Evolutionary conservation across 2,797 vertebrate genomes (phyloP), one percentile per base, ranked within the genome.

Genomic region (Acanthiza pusilla): DNA sequence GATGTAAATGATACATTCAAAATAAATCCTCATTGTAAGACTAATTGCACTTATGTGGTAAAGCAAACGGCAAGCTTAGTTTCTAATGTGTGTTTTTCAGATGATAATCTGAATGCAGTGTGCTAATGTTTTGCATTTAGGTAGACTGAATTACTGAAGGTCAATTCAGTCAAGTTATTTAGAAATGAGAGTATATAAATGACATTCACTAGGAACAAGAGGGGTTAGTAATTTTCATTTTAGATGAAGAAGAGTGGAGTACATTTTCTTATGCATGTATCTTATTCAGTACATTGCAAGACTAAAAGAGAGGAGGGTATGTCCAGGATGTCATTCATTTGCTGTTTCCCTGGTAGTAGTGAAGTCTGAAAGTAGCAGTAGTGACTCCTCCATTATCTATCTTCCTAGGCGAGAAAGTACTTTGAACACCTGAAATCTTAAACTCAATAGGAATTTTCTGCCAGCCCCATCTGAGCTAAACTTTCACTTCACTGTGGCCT

Each of bases 81-180:
- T 92, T 90, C 36, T 72, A 92, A 71, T 51, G 48, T 36, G 54
- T 7, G 5, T 88, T 89, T 79, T 96, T 93, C 16, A 26, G 92
- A 51, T 93, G 70, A 93, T 91, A 78, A 90, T 58, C 74, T 84
- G 77, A 81, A 81, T 27, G 62, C 63, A 65, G 18, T 14, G 54
- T 82, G 67, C 54, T 77, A 66, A 85, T 63, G 78, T 53, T 57
- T 74, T 87, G 48, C 85, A 58, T 38, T 90, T 72, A 84, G 57
- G 58, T 42, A 45, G 68, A 43, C 68, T 89, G 20, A 85, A 55
- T 89, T 87, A 75, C 73, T 68, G 43, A 73, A 90, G 78, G 66
- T 91, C 79, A 95, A 73, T 96, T 93, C 72, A 91, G 67, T 95
- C 81, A 96, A 95, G 93, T 91, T 94, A 79, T 93, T 93, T 85